Evolutionary conservation across 2,797 vertebrate genomes (phyloP).

Genomic region (Melanotaenia maccullochi): DNA sequence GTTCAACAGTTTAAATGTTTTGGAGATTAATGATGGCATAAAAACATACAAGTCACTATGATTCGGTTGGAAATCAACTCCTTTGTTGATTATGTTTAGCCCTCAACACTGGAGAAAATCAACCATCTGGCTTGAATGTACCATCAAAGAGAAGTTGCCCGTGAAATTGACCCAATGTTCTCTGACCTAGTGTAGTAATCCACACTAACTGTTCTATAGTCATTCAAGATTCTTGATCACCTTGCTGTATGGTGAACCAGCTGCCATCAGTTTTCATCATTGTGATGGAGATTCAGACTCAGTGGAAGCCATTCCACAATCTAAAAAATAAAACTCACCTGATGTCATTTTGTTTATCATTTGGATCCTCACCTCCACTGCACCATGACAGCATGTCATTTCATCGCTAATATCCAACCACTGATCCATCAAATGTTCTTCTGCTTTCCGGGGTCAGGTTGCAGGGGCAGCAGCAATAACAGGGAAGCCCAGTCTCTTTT

Average conservation of each 20-base stretch:
- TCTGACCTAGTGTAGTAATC: neutral
- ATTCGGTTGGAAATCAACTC: neutral
- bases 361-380: too few relatives aligned
- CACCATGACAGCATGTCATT: too few relatives aligned
- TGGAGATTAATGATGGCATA: neutral
- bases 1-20: neutral
- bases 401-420: too few relatives aligned
- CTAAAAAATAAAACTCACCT: neutral
- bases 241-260: neutral
- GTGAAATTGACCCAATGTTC: neutral
- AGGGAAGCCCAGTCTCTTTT: too few relatives aligned
- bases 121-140: neutral
- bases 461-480: too few relatives aligned
- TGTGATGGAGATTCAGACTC: neutral
- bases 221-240: neutral
- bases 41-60: neutral
- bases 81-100: neutral
- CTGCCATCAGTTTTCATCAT: neutral
- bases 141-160: neutral
- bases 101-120: neutral
- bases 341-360: too few relatives aligned
- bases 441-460: too few relatives aligned
- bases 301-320: neutral
- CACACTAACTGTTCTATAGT: neutral
- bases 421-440: too few relatives aligned